Evolutionary conservation across 2,888 invertebrate genomes (phyloP).

Genomic region (Diaphora mendica): DNA sequence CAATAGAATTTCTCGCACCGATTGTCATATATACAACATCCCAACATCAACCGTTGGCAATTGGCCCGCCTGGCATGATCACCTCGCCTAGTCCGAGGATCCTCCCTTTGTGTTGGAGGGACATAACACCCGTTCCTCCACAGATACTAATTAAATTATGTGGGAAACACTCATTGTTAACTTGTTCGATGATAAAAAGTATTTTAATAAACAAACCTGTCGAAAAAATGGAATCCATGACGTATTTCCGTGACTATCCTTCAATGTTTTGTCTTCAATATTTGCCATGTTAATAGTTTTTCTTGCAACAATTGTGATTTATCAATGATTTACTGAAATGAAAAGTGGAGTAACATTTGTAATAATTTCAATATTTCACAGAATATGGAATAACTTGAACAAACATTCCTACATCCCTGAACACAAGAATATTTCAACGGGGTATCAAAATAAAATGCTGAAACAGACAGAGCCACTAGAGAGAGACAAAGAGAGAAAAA

Average conservation of each 20-base stretch:
- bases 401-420: neutral
- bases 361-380: neutral
- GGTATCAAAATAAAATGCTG: neutral
- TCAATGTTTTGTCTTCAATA: neutral
- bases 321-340: neutral
- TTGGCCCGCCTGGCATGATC: no score
- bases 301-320: neutral
- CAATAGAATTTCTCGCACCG: no score
- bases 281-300: neutral
- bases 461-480: neutral
- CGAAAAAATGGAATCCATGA: constrained; percentile 4
- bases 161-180: no score
- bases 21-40: no score
- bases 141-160: no score
- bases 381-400: neutral
- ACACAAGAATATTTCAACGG: neutral
- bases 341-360: neutral
- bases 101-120: no score
- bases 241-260: neutral
- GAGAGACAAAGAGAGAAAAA: no score
- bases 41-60: no score
- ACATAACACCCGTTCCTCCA: no score
- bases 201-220: constrained; percentile 1
- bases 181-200: neutral
- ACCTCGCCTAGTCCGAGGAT: no score